Evolutionary conservation across 2,797 vertebrate species (phyloP).

Genomic region (Pipistrellus pipistrellus): DNA sequence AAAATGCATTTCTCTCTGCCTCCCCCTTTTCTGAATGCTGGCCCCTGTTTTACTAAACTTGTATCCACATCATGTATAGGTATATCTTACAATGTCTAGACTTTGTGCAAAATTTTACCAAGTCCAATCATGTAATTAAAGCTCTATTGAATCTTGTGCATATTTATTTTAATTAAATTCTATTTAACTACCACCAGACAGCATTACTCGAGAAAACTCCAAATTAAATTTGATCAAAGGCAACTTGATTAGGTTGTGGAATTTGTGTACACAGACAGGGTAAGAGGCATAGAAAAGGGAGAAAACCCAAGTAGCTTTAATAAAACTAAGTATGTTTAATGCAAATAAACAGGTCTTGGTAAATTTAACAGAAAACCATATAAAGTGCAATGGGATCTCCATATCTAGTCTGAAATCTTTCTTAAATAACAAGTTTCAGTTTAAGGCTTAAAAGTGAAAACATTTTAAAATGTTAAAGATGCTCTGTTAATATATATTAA

Average conservation of each 20-base stretch:
- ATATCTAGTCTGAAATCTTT: slow-evolving; percentile 22
- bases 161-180: slow-evolving; percentile 79
- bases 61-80: slow-evolving; percentile 48
- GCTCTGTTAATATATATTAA: not conserved
- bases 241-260: slow-evolving; percentile 45
- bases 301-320: not conserved
- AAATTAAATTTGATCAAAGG: slow-evolving; percentile 79
- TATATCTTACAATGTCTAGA: slow-evolving; percentile 36
- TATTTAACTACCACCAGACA: slow-evolving; percentile 70
- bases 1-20: not conserved
- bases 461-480: slow-evolving; percentile 56
- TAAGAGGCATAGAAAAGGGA: not conserved
- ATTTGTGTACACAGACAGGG: slow-evolving; percentile 31
- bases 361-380: slow-evolving; percentile 60
- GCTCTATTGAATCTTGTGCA: slow-evolving; percentile 70
- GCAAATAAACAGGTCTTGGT: slow-evolving; percentile 17
- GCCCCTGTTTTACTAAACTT: slow-evolving; percentile 45
- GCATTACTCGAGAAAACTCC: slow-evolving; percentile 60
- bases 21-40: slow-evolving; percentile 13
- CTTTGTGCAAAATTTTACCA: slow-evolving; percentile 72
- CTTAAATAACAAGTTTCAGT: slow-evolving; percentile 35
- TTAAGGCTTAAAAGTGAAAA: slow-evolving; percentile 48
- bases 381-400: not conserved
- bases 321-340: slow-evolving; percentile 53
- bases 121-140: slow-evolving; percentile 80